These are phyloP conservation scores for Palaemon carinicauda DNA, from an alignment of 1,140 invertebrate genomes.

Conservation along the genomic window DNA sequence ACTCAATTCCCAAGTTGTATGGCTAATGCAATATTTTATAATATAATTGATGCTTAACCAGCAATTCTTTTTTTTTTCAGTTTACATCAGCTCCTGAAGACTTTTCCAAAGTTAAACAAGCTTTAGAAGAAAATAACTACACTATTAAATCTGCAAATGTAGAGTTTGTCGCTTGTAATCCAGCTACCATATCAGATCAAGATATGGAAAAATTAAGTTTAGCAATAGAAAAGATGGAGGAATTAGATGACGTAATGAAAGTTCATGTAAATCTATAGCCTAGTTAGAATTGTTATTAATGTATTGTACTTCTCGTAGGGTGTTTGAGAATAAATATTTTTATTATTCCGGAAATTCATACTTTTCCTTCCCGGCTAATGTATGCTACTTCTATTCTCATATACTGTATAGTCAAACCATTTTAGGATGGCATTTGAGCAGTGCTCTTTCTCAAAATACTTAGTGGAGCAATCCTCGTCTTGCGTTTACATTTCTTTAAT, in stretches of 20 bases:
- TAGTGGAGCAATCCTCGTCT: too few species aligned
- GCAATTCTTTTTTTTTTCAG: not conserved
- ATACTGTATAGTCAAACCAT: too few species aligned
- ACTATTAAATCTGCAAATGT: not conserved
- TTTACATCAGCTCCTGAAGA: not conserved
- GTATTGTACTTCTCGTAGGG: too few species aligned
- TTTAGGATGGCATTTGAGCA: too few species aligned
- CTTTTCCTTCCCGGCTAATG: too few species aligned
- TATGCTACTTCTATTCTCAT: too few species aligned
- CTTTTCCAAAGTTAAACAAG: conserved; percentile 10
- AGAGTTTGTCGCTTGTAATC: not conserved
- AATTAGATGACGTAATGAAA: conserved; percentile 24
- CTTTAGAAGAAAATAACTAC: not conserved
- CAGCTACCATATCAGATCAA: not conserved
- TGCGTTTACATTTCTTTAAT: too few species aligned
- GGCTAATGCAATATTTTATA: too few species aligned
- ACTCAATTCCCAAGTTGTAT: not conserved
- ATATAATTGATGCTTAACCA: not conserved
- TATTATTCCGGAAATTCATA: too few species aligned
- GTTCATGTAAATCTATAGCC: not conserved
- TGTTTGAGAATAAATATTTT: too few species aligned
- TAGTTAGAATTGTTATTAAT: too few species aligned
- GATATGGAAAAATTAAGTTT: not conserved
- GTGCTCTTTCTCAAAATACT: too few species aligned
- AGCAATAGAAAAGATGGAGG: not conserved